phyloP scores from a whole-genome alignment of 2,888 invertebrate genomes.

The Diarsia brunnea region DNA sequence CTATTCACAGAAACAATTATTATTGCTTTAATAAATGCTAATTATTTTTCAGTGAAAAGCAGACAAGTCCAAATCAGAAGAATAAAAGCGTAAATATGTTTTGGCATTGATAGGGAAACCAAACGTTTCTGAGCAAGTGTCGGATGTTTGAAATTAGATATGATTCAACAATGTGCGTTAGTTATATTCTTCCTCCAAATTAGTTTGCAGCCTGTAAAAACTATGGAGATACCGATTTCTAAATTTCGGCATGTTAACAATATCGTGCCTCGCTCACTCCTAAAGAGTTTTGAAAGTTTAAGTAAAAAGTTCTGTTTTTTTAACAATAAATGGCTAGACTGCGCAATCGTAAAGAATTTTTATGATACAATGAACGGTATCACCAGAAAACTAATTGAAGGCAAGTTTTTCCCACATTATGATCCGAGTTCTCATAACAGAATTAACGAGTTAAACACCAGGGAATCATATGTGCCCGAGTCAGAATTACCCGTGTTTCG shows the following conservation, averaged over 20 bases:
- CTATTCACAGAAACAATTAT: not conserved
- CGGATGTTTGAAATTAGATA: constrained; percentile 48
- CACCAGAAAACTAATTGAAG: constrained; percentile 38
- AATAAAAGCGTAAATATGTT: constrained; percentile 36
- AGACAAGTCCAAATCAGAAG: constrained; percentile 11
- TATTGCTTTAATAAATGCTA: constrained; percentile 16
- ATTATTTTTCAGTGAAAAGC: constrained; percentile 43
- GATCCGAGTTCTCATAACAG: constrained; percentile 17
- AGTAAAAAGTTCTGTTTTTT: constrained; percentile 43
- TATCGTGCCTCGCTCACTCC: constrained; percentile 32
- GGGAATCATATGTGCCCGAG: constrained; percentile 18
- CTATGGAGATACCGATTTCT: constrained; percentile 45
- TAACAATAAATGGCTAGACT: constrained; percentile 52
- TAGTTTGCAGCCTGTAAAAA: constrained; percentile 23
- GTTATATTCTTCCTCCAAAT: constrained; percentile 43
- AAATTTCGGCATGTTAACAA: constrained; percentile 25
- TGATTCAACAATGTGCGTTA: constrained; percentile 53
- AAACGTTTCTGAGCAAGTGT: constrained; percentile 25
- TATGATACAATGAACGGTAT: constrained; percentile 35
- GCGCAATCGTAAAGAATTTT: constrained; percentile 29
- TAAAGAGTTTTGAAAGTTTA: constrained; percentile 31
- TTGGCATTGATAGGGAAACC: constrained; percentile 7
- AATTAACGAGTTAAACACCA: constrained; percentile 16
- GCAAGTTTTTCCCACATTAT: constrained; percentile 23
- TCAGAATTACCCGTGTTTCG: constrained; percentile 17